Conservation (phyloP, 2,797 vertebrate species). For the Mormyrus proboscirostris region DNA sequence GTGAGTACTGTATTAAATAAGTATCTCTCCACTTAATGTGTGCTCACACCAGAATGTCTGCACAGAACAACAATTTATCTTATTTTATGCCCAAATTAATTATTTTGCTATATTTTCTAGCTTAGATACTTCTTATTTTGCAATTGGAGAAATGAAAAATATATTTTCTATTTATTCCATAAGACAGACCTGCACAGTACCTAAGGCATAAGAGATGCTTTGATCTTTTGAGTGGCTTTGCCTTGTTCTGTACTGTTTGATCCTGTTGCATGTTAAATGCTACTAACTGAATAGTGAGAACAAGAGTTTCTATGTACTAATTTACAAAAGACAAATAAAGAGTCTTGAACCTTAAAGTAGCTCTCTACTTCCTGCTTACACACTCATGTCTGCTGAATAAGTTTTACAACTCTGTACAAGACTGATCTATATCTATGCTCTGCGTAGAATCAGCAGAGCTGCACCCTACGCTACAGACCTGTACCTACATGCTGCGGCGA, state of each 20-base stretch:
- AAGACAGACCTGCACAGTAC: background rate
- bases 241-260: background rate
- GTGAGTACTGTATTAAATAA: background rate
- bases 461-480: background rate
- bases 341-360: background rate
- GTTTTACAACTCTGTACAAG: background rate
- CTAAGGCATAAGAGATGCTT: background rate
- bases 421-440: background rate
- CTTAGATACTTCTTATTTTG: background rate
- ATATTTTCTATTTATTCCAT: background rate
- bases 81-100: background rate
- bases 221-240: background rate
- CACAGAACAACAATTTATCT: background rate
- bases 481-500: background rate
- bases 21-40: background rate
- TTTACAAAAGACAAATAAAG: background rate
- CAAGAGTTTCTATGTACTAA: background rate
- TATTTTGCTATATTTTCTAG: background rate
- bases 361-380: background rate
- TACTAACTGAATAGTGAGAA: background rate
- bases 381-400: background rate
- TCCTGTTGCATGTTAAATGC: background rate
- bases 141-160: background rate
- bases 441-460: background rate
- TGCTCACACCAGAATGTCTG: background rate